Base-by-base conservation (phyloP, 2,888 invertebrate genomes). In the Carcina quercana region DNA sequence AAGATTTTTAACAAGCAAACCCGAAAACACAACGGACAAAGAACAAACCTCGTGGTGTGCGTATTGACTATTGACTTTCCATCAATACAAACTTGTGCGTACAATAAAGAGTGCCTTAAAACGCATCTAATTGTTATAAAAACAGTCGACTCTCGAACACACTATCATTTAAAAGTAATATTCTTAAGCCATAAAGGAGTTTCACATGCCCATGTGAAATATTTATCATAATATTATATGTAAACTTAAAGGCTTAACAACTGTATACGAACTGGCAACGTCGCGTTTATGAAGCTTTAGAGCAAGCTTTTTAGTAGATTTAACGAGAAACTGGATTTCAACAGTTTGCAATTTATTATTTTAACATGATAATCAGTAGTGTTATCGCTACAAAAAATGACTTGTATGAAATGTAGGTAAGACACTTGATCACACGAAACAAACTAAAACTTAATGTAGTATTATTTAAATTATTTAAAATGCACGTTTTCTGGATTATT, bases 171-270 rank as follows among this genome's bases (percentile, higher is more conserved):
- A 70, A 73, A 76, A 78, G 76, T 75, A 72, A 80, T 82, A 80
- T 80, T 80, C 74, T 75, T 73, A 67, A 74, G 64, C 75, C 78
- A 78, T 82, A 80, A 82, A 80, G 76, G 68, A 72, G 76, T 78
- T 82, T 83, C 82, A 80, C 83, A 69, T 67, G 63, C 56, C 53
- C 63, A 69, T 80, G 83, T 78, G 82, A 83, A 83, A 83, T 82
- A 80, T 82, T 80, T 83, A 79, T 70, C 76, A 72, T 82, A 79
- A 83, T 83, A 80, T 80, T 79, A 82, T 82, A 83, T 75, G 83
- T 82, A 79, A 83, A 83, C 82, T 70, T 71, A 64, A 72, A 64
- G 58, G 61, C 58, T 55, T n/a, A 53, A 51, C 50, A 52, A 50
- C 59, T 50, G 20, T 20, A 8, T n/a, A n/a, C n/a, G n/a, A n/a